These are phyloP conservation scores for Lithophane semibrunnea DNA, from an alignment of 2,888 invertebrate genomes.

Conservation along the genomic window DNA sequence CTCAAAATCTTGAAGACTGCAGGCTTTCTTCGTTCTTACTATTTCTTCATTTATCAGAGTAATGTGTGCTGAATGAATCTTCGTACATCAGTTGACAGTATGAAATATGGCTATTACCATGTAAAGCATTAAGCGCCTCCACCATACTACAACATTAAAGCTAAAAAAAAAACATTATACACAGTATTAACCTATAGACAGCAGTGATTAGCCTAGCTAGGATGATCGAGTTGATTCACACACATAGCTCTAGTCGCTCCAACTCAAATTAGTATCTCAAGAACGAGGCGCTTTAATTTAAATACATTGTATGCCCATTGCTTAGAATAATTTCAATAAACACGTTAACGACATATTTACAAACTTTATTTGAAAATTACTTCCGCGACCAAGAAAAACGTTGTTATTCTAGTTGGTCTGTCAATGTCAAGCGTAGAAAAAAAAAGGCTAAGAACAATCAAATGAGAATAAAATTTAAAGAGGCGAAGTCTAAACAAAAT, in stretches of 20 bases:
- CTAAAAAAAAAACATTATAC: background rate
- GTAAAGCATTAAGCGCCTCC: background rate
- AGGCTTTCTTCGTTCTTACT: background rate
- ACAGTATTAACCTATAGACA: slow-evolving; percentile 4
- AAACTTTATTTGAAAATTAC: slow-evolving; percentile 37
- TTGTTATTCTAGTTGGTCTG: slow-evolving; percentile 37
- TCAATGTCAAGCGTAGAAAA: slow-evolving; percentile 41
- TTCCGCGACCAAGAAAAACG: slow-evolving; percentile 41
- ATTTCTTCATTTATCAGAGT: background rate
- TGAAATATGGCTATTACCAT: background rate
- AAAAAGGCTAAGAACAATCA: slow-evolving; percentile 26
- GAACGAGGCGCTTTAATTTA: background rate
- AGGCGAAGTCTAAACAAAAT: slow-evolving; percentile 14
- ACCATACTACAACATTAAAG: background rate
- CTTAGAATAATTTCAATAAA: slow-evolving; percentile 35
- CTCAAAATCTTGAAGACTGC: slow-evolving; percentile 59
- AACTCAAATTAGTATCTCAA: background rate
- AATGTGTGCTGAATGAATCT: background rate
- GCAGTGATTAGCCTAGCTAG: slow-evolving; percentile 9
- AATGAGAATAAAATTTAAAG: slow-evolving; percentile 26
- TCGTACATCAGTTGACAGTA: background rate
- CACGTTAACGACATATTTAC: slow-evolving; percentile 23
- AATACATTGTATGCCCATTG: slow-evolving; percentile 6
- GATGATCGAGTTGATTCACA: background rate
- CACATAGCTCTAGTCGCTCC: background rate